Conservation (phyloP, 2,113 vertebrate genomes). For the Lepus europaeus region DNA sequence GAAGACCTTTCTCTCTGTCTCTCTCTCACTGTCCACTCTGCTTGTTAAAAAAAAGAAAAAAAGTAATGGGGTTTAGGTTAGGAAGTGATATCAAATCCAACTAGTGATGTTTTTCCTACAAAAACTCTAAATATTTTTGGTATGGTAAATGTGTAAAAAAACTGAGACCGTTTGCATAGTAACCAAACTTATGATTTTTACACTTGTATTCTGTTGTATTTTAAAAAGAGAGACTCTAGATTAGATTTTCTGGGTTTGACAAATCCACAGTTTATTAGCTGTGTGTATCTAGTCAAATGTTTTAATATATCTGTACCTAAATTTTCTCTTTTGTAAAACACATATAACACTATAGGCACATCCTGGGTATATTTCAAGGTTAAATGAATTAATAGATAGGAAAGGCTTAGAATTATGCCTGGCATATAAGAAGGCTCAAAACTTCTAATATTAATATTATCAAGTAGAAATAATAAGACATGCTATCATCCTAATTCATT, state of each 20-base stretch:
- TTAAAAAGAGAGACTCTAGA: neutral
- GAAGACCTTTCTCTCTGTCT: no score
- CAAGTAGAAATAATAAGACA: constrained; percentile 36
- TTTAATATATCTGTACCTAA: neutral
- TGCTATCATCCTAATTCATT: neutral
- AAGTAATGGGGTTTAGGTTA: neutral
- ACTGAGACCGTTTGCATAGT: neutral
- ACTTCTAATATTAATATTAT: constrained; percentile 22
- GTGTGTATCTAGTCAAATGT: neutral
- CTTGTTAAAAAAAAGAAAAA: no score
- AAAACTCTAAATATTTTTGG: neutral
- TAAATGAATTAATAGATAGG: constrained; percentile 21
- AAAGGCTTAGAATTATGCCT: constrained; percentile 47
- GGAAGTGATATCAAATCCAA: neutral
- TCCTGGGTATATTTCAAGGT: constrained; percentile 4
- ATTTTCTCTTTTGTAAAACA: neutral
- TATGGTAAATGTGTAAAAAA: neutral
- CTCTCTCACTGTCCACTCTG: no score
- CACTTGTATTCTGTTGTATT: neutral
- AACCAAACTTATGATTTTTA: neutral
- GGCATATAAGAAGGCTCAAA: neutral
- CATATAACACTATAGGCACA: neutral
- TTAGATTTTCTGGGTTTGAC: neutral
- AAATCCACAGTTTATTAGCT: neutral
- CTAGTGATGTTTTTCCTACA: neutral